phyloP scores from a whole-genome alignment of 2,113 vertebrate species.

The Pygoscelis antarcticus region DNA sequence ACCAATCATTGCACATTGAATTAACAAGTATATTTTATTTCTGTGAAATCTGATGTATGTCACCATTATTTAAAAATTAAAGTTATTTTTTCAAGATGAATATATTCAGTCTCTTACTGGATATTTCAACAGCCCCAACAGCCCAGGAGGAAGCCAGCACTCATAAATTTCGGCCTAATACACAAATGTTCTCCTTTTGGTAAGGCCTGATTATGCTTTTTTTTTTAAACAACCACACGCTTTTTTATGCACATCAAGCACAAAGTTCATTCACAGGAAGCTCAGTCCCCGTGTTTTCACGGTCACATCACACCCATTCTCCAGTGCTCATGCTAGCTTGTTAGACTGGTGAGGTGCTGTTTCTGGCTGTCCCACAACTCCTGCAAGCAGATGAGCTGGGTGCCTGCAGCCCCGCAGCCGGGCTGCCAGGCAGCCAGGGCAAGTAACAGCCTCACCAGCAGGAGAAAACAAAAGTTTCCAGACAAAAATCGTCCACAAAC shows the following conservation, averaged over 20 bases:
- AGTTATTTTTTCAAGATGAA: not conserved
- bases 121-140: conserved; percentile 14
- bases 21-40: conserved; percentile 54
- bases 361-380: not conserved
- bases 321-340: not conserved
- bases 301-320: not conserved
- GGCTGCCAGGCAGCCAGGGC: rapidly evolving
- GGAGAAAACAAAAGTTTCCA: not conserved
- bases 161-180: conserved; percentile 4
- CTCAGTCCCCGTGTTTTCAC: not conserved
- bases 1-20: conserved; percentile 7
- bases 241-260: not conserved
- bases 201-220: not conserved
- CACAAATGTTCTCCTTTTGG: not conserved
- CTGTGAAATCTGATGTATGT: conserved; percentile 51
- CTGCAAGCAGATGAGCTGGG: not conserved
- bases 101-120: conserved; percentile 25
- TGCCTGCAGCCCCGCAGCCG: not conserved
- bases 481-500: not conserved
- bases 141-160: not conserved
- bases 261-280: not conserved
- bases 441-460: not conserved
- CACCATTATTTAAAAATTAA: conserved; percentile 44
- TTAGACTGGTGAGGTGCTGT: too few species aligned
- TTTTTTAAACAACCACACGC: not conserved